Base-by-base conservation (phyloP, 2,797 vertebrate genomes). In the Pangasius sanitwongsei region DNA sequence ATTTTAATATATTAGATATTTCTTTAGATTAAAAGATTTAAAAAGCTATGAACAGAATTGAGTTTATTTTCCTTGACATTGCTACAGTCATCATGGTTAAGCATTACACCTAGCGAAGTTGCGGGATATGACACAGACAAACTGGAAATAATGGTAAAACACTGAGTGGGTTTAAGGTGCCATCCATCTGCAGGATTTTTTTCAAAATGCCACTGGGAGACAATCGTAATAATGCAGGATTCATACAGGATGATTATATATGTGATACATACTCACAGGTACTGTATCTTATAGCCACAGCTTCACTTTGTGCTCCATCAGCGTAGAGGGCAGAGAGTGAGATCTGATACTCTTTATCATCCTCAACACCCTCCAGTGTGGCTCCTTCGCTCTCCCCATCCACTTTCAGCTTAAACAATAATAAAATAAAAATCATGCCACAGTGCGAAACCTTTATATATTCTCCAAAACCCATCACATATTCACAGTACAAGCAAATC, bases 251-350 rank as follows among this genome's bases (percentile, higher is more conserved):
- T 44, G 31, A 67, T 67, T 44, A 82, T 81, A 20, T 65, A 34
- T 86, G 18, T 82, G n/a, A 87, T 55, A 41, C 88, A 83, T 90
- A 97, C 97, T 97, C 95, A 99, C 98, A 91, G 61, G 97, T 98
- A 91, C 95, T 97, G 85, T 98, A 98, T 78, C 95, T 96, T 23
- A 96, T 94, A 55, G 98, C 97, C 85, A 97, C 96, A 0, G 96
- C 97, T 89, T 98, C 97, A 0, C 98, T 99, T 92, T 96, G 97
- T 89, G 97, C 97, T 44, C 98, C 98, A 0, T 99, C 97, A 48
- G 95, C 95, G 89, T 98, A 98, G 44, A 97, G 96, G 0, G 98
- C 98, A 88, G 97, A 97, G 89, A 99, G 95, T 72, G 98, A 98
- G 89, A 99, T 96, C 92, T 98, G 97, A 86, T 98, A 98, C 85